Conservation (phyloP, 2,113 vertebrate species). For the Formicarius rufipectus region DNA sequence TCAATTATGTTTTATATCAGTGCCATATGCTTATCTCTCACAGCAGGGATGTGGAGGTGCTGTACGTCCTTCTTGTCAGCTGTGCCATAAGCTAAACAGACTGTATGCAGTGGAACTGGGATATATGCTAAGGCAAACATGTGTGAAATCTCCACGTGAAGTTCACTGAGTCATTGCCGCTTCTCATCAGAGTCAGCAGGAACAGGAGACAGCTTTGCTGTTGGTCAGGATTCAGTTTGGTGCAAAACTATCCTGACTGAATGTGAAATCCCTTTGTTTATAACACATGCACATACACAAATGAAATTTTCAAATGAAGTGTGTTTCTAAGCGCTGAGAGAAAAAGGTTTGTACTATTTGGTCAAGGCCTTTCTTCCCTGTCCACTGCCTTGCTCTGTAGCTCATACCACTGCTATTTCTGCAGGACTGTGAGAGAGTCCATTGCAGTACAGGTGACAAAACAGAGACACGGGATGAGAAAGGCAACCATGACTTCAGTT, state of each 20-base stretch:
- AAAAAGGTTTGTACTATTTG: not conserved
- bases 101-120: not conserved
- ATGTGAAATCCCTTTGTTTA: not conserved
- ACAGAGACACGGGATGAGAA: not conserved
- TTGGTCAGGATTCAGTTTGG: not conserved
- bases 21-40: not conserved
- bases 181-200: not conserved
- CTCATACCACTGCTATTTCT: not conserved
- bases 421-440: not conserved
- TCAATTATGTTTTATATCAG: not conserved
- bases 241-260: not conserved
- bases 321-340: not conserved
- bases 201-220: not conserved
- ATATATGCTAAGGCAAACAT: not conserved
- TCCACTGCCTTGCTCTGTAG: not conserved
- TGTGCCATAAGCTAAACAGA: not conserved
- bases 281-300: too few species aligned
- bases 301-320: not conserved
- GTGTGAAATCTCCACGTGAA: not conserved
- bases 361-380: not conserved
- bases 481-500: not conserved
- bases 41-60: not conserved
- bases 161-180: not conserved
- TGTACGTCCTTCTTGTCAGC: not conserved
- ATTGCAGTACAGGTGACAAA: not conserved